phyloP scores from a whole-genome alignment of 2,113 vertebrate genomes.

The Bubo blakistoni region DNA sequence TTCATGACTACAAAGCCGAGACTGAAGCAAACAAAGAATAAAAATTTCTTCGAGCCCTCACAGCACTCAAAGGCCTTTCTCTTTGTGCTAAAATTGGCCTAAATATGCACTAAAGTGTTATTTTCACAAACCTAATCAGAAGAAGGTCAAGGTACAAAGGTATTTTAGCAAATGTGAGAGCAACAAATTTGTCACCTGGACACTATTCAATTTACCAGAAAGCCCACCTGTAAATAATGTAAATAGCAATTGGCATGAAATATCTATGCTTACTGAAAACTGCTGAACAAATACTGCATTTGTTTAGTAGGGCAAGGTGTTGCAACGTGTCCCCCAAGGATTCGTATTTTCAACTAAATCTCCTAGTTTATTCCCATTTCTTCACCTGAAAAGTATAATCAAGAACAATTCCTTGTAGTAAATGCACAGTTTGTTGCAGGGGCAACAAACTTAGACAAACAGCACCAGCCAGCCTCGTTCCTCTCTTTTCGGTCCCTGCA shows the following conservation, averaged over 20 bases:
- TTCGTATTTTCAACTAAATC: not conserved
- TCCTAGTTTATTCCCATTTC: not conserved
- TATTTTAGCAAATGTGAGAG: not conserved
- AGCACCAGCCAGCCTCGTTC: rapidly evolving
- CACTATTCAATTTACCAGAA: not conserved
- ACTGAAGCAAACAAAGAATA: not conserved
- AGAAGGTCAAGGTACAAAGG: not conserved
- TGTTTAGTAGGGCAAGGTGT: not conserved
- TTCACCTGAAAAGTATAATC: not conserved
- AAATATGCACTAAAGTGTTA: too few relatives aligned
- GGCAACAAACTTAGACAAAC: not conserved
- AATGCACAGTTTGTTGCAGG: not conserved
- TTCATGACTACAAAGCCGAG: not conserved
- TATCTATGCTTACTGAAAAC: not conserved
- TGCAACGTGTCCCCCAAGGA: not conserved
- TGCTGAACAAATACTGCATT: not conserved
- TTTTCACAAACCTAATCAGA: not conserved
- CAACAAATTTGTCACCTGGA: not conserved
- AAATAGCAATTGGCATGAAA: not conserved
- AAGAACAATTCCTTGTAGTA: not conserved
- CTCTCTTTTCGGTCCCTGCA: not conserved
- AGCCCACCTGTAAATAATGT: not conserved
- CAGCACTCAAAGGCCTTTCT: not conserved
- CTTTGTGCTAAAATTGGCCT: not conserved
- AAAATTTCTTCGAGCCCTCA: not conserved